Base-by-base conservation (phyloP, 2,113 vertebrate genomes). In the Microtus pennsylvanicus region DNA sequence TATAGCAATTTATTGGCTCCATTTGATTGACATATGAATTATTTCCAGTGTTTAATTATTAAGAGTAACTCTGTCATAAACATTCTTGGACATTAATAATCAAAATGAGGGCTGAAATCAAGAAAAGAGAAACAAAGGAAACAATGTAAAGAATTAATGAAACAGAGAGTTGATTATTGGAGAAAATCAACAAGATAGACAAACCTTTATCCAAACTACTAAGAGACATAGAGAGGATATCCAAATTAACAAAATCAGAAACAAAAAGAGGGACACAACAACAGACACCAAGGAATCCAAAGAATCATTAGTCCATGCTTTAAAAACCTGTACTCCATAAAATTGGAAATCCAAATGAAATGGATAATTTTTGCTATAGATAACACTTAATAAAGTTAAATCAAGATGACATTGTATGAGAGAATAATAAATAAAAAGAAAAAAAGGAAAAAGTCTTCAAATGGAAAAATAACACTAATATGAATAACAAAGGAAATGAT, bases 31-130 rank as follows among this genome's bases (percentile, higher is more conserved):
- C 24, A 52, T 63, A 70, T 78, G 45, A 22, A 24, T 83, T 88
- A 42, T 82, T 76, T 77, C 38, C 47, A 45, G 26, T 88, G 47
- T 92, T 89, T 92, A 45, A 5, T 45, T 92, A 13, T 92, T 94
- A 63, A 52, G 30, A 94, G 63, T 77, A 77, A 77, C n/a, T 70
- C 24, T 82, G 19, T 33, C 58, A 14, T 42, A 21, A 92, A 92
- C 7, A 61, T 94, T 89, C 14, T 61, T 85, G 70, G n/a, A 83
- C 11, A 63, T 77, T 72, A 77, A 30, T 30, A 67, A 67, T 67
- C 63, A 67, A 30, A 67, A 67, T 67, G 63, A 67, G 3, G 63
- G 63, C 11, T 28, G 26, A 67, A 67, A 67, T 67, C 65, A 30
- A 67, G 65, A 70, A 70, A 70, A 35, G 16, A 33, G 69, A 70